These are phyloP conservation scores for Chaitophorus viminalis DNA, from an alignment of 2,888 invertebrate genomes.

Conservation along the genomic window DNA sequence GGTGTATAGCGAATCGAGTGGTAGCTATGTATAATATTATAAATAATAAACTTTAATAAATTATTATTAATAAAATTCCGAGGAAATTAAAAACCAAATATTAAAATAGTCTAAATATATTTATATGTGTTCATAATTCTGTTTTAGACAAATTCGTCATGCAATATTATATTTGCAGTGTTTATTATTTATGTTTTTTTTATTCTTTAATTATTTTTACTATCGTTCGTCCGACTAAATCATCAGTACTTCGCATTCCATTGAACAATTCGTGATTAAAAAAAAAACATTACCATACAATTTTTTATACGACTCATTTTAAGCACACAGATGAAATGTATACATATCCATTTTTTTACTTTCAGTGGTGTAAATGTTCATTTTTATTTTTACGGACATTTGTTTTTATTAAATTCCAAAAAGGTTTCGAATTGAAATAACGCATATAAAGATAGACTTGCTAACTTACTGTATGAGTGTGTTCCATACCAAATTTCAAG, in stretches of 20 bases:
- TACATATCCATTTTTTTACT: background rate
- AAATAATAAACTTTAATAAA: background rate
- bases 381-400: background rate
- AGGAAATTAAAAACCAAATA: background rate
- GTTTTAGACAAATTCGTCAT: background rate
- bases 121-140: background rate
- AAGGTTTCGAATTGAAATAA: background rate
- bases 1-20: background rate
- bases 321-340: background rate
- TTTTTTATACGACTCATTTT: background rate
- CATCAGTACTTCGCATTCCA: background rate
- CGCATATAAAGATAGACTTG: background rate
- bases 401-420: conserved; percentile 25
- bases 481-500: no score
- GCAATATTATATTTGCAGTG: background rate
- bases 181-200: background rate
- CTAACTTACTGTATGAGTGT: no score
- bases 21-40: background rate
- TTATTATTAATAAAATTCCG: background rate
- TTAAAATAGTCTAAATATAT: background rate
- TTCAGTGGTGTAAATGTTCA: background rate
- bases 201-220: background rate
- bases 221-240: background rate
- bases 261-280: background rate
- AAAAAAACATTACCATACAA: background rate